phyloP scores from a whole-genome alignment of 1,140 invertebrate species.

The Venturia canescens region DNA sequence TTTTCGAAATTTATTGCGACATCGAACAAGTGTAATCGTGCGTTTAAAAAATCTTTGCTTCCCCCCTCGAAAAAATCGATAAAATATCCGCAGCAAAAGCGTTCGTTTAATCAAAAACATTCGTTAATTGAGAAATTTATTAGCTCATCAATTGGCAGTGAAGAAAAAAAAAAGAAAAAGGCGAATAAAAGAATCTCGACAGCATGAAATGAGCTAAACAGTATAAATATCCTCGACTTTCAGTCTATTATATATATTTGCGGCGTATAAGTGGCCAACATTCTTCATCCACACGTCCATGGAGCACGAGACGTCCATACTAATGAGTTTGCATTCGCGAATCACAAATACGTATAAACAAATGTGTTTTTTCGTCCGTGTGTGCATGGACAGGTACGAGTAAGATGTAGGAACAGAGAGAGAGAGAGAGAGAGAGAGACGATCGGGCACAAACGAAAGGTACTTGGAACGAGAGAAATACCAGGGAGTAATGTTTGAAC shows the following conservation, averaged over 20 bases:
- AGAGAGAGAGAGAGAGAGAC: too few relatives aligned
- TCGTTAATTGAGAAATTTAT: too few relatives aligned
- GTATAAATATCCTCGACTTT: background rate
- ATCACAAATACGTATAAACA: slow-evolving; percentile 12
- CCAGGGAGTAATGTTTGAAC: slow-evolving; percentile 6
- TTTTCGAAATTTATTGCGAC: background rate
- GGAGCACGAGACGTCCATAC: slow-evolving; percentile 21
- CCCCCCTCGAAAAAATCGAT: too few relatives aligned
- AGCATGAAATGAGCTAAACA: background rate
- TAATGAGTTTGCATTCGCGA: slow-evolving; percentile 37
- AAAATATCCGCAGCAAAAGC: too few relatives aligned
- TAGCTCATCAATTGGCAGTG: too few relatives aligned
- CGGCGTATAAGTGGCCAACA: background rate
- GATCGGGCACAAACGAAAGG: slow-evolving; percentile 22
- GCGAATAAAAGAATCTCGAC: too few relatives aligned
- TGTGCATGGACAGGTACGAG: background rate
- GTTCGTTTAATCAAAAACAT: too few relatives aligned
- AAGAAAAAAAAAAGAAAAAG: too few relatives aligned
- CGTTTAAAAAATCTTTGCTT: too few relatives aligned
- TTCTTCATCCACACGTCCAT: slow-evolving; percentile 40
- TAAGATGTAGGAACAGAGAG: background rate
- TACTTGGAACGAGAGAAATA: slow-evolving; percentile 29
- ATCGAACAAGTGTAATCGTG: background rate
- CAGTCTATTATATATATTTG: too few relatives aligned
- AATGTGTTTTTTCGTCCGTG: background rate